Evolutionary conservation across 1,140 invertebrate genomes (phyloP).

Genomic region (Cataglyphis hispanica): DNA sequence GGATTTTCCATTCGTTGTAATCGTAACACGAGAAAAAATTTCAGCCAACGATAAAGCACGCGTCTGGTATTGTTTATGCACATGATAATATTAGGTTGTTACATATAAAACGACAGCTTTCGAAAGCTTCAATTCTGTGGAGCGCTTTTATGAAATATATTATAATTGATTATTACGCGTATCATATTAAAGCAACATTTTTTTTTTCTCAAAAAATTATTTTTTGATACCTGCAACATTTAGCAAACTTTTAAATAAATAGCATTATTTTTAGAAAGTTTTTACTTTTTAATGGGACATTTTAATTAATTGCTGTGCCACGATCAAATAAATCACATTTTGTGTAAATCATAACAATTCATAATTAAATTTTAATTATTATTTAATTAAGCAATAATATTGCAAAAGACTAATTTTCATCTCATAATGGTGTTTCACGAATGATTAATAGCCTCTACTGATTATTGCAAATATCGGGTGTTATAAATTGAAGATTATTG

Average conservation of each 20-base stretch:
- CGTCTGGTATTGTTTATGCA: neutral
- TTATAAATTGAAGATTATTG: slow-evolving; percentile 8
- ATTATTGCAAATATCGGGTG: slow-evolving; percentile 2
- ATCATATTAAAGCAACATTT: neutral
- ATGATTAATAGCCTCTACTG: neutral
- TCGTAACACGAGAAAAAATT: slow-evolving; percentile 2
- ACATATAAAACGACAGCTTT: neutral
- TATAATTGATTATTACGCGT: slow-evolving; percentile 6
- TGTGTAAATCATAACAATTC: neutral
- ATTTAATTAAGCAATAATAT: slow-evolving; percentile 12
- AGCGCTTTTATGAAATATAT: neutral
- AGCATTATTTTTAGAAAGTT: neutral
- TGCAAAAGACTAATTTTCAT: slow-evolving; percentile 18
- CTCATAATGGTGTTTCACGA: neutral
- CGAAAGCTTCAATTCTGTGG: neutral
- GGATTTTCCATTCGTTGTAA: slow-evolving; percentile 12
- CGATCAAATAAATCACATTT: slow-evolving; percentile 8
- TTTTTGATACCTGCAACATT: neutral
- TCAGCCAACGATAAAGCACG: slow-evolving; percentile 12
- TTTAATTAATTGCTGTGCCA: neutral
- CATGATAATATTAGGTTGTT: slow-evolving; percentile 11
- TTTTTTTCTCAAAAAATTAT: neutral
- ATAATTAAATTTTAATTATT: slow-evolving; percentile 33
- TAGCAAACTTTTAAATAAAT: neutral
- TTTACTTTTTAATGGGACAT: neutral